Percentiles rank a stretch among this genome's conserved stretches.
phyloP scores from a whole-genome alignment of 2,888 invertebrate species.

The Archips crataeganus region DNA sequence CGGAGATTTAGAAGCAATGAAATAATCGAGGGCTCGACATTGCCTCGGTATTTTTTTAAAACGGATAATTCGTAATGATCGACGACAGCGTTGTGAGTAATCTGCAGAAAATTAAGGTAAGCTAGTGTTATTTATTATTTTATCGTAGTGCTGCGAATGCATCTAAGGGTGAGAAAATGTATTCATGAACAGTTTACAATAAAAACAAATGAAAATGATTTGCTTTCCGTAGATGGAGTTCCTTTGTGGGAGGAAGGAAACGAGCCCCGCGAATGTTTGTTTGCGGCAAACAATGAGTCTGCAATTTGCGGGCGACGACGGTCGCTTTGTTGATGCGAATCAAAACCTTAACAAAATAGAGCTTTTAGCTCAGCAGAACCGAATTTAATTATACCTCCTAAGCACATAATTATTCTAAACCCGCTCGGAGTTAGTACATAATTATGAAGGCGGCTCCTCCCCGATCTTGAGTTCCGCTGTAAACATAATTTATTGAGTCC shows the following conservation, averaged over 20 bases:
- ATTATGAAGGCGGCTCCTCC: constrained; percentile 32
- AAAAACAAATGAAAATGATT: constrained; percentile 73
- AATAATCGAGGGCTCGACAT: constrained; percentile 2
- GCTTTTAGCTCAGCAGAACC: constrained; percentile 57
- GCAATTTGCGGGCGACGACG: constrained; percentile 79
- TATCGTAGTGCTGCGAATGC: constrained; percentile 1
- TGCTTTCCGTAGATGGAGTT: constrained; percentile 74
- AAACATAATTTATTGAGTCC: constrained; percentile 48
- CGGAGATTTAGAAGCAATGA: constrained; percentile 25
- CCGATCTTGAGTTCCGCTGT: constrained; percentile 46
- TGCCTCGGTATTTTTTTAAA: neutral
- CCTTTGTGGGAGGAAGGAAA: constrained; percentile 75
- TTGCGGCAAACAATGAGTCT: constrained; percentile 79
- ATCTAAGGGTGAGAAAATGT: constrained; percentile 42
- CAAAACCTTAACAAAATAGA: constrained; percentile 76
- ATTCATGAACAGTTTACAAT: constrained; percentile 63
- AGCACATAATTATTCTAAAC: constrained; percentile 52
- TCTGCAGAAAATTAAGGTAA: neutral
- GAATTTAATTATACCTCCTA: constrained; percentile 64
- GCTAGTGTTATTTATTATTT: neutral
- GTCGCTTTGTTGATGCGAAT: constrained; percentile 77
- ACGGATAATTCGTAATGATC: neutral
- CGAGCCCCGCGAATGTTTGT: constrained; percentile 77
- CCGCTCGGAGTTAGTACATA: constrained; percentile 46
- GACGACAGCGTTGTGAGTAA: neutral